phyloP scores from a whole-genome alignment of 2,797 vertebrate genomes.

The Hafferia zeledoni region DNA sequence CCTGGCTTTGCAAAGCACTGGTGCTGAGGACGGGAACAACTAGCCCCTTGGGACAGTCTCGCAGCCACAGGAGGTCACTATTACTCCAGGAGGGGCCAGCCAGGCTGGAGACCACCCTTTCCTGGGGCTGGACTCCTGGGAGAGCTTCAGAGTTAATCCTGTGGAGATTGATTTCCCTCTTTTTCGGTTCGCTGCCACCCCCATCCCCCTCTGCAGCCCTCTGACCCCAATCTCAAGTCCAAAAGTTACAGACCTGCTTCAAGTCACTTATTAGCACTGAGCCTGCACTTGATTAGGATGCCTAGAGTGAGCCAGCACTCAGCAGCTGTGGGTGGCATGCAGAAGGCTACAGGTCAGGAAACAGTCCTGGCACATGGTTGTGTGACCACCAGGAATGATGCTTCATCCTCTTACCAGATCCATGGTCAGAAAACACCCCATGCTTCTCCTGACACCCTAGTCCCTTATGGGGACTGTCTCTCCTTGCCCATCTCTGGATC shows the following conservation, averaged over 20 bases:
- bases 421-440: rapidly evolving
- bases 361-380: background rate
- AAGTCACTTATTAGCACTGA: background rate
- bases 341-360: background rate
- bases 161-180: background rate
- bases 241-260: conserved; percentile 5
- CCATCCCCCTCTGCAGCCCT: background rate
- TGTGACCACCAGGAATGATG: background rate
- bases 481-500: background rate
- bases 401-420: background rate
- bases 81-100: conserved; percentile 50
- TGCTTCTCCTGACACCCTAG: background rate
- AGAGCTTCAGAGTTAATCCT: background rate
- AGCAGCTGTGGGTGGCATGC: background rate
- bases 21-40: background rate
- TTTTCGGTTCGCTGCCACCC: background rate
- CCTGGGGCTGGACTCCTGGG: background rate
- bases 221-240: background rate
- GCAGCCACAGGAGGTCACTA: conserved; percentile 73
- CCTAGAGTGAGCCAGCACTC: background rate
- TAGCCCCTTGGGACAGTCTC: background rate
- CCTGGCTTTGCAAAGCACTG: rapidly evolving
- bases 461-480: background rate
- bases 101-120: background rate
- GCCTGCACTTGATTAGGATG: background rate